Evolutionary conservation across 1,140 invertebrate species (phyloP), one percentile per base, ranked within the genome.

Genomic region (Tenebrio molitor): DNA sequence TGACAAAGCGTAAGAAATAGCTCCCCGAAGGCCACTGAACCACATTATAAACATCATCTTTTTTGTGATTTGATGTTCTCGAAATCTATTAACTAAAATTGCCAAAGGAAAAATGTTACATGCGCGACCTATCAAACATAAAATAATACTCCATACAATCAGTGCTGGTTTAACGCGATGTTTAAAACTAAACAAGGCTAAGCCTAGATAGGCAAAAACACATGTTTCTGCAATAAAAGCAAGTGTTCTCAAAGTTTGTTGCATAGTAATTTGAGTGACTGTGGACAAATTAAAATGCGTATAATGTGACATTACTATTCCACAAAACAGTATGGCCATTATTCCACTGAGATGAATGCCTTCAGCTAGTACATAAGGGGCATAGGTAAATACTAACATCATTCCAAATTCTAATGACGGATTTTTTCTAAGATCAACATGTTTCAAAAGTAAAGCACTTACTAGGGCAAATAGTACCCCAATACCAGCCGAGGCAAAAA

Each of bases 41-140:
- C 97, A 99, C 97, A 99, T 99, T 44, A 99, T 98, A 80, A 99
- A 98, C 91, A 98, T 97, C 94, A 98, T 99, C 85, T 97, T 97
- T 79, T 92, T 93, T 0, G 96, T 98, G 46, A 99, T 99, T 84
- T 97, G 96, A 85, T 99, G 97, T 81, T 98, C 95, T 21, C 97
- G 89, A 84, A 99, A 99, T 82, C 93, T 93, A 83, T 99, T 99
- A 4, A 97, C 93, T 5, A 99, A 84, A 77, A 94, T 89, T 1
- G 96, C 94, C 8, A 99, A 84, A 12, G 98, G 98, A 82, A 98
- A 99, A 70, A 99, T 99, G 81, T 99, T 99, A 42, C 94, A 91
- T 7, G 97, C 97, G 81, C 98, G 89, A 16, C 97, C 97, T 67
- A 98, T 86, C 8, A 99, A 84, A 80, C 96, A 97, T 15, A 99